phyloP scores from a whole-genome alignment of 2,113 vertebrate species.

The Gallinago undulata region DNA sequence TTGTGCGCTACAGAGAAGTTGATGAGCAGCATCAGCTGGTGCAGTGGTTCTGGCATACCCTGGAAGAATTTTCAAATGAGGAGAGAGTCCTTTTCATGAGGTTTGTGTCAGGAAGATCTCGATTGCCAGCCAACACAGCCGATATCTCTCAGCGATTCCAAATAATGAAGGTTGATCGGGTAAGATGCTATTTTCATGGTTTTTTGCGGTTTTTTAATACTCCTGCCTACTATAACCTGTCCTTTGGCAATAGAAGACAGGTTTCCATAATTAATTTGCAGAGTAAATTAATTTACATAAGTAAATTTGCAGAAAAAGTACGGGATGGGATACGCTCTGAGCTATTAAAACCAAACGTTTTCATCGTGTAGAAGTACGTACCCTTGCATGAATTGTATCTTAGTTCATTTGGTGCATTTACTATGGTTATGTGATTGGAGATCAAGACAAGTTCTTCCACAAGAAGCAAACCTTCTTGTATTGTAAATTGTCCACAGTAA shows the following conservation, averaged over 20 bases:
- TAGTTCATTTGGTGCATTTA: not conserved
- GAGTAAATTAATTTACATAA: not conserved
- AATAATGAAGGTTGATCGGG: conserved; percentile 89
- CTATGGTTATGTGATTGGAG: not conserved
- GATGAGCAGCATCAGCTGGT: conserved; percentile 86
- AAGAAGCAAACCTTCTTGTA: not conserved
- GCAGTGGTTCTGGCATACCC: conserved; percentile 86
- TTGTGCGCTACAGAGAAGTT: conserved; percentile 85
- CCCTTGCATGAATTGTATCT: not conserved
- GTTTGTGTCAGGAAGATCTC: conserved; percentile 85
- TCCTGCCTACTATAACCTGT: not conserved
- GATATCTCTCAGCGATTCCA: conserved; percentile 89
- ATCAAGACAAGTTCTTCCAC: not conserved
- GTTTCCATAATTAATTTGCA: not conserved
- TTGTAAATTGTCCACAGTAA: not conserved
- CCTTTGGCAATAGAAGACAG: not conserved
- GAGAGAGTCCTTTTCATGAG: conserved; percentile 88
- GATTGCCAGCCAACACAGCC: conserved; percentile 84
- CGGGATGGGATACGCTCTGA: not conserved
- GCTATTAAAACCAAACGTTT: not conserved
- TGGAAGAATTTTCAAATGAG: conserved; percentile 86
- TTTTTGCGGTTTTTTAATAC: not conserved
- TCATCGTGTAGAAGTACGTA: not conserved
- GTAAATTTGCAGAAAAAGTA: not conserved
- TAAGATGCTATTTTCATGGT: conserved; percentile 44